Evolutionary conservation across 2,797 vertebrate genomes (phyloP), one percentile per base, ranked within the genome.

Genomic region (Poecile montanus): DNA sequence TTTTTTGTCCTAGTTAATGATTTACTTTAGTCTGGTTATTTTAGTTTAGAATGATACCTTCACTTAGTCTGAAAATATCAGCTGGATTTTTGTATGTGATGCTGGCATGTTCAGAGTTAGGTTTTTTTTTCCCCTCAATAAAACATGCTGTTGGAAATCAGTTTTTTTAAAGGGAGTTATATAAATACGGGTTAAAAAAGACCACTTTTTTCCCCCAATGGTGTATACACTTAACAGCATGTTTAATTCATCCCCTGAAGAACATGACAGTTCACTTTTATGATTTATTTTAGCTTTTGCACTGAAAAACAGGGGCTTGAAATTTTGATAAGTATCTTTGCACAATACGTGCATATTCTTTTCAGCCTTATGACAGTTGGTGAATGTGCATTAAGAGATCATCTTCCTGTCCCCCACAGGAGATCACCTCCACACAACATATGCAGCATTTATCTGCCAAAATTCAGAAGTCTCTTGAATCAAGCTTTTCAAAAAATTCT

Each of bases 401-500:
- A 94, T 95, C 97, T 97, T 97, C 96, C 97, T 97, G 96, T 97
- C 90, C 94, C 90, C 96, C 93, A 95, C 94, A 85, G 96, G 95
- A 97, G 95, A 91, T 92, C 96, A 97, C 96, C 95, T 97, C 95
- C 81, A 92, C 94, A 96, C 92, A 97, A 92, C 97, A 97, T 97
- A 97, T 97, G 97, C 91, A 96, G 94, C 90, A 60, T 83, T 94
- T 36, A 76, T 97, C 91, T 98, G 97, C 97, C 97, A 98, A 97
- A 94, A 93, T 84, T 96, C 81, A 71, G 80, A 96, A 96, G 81
- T 86, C 87, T 96, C 94, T 95, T 96, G 90, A 97, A 95, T 96
- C 89, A 75, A 93, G 95, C 90, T 93, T 97, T 96, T 87, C 40
- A 89, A 92, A 93, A 96, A 93, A 67, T 65, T 82, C 61, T 91